A percentile compares a stretch with the other conserved stretches of the same genome.
These are phyloP conservation scores for Hydraecia micacea DNA, from an alignment of 2,888 invertebrate species.

Conservation along the genomic window DNA sequence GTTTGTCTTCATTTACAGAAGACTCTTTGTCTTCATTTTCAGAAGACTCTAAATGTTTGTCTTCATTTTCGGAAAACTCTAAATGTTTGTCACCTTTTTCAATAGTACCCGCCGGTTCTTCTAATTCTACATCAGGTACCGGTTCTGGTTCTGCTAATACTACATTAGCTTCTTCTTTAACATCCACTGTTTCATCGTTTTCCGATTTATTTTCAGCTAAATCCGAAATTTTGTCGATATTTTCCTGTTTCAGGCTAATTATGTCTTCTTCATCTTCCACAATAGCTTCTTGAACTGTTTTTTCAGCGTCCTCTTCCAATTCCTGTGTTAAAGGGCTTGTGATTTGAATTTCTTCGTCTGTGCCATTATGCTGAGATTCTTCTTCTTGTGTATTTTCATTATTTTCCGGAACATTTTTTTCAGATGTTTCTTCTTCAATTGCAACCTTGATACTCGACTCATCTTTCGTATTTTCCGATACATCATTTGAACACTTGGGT, in stretches of 20 bases:
- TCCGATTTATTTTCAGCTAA: conserved; percentile 1
- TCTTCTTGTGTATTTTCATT: conserved; percentile 24
- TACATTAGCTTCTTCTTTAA: conserved; percentile 28
- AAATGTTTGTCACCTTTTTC: background rate
- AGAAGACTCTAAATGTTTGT: conserved; percentile 2
- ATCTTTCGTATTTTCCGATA: conserved; percentile 45
- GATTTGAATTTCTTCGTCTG: conserved; percentile 24
- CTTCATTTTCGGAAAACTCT: background rate
- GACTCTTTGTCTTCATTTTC: background rate
- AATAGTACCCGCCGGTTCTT: conserved; percentile 4
- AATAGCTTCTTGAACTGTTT: conserved; percentile 51
- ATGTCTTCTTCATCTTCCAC: conserved; percentile 40
- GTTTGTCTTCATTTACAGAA: conserved; percentile 6
- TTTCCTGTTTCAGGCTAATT: conserved; percentile 28
- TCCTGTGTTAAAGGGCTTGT: conserved; percentile 39
- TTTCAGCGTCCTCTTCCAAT: conserved; percentile 41
- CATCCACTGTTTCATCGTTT: conserved; percentile 27
- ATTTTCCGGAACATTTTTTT: conserved; percentile 10
- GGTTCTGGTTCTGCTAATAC: conserved; percentile 16
- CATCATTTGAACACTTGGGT: conserved; percentile 41
- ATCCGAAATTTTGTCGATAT: conserved; percentile 5
- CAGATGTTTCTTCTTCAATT: conserved; percentile 23
- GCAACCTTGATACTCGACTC: conserved; percentile 24
- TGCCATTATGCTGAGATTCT: conserved; percentile 39
- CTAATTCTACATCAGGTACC: background rate